These are phyloP conservation scores for Littorina saxatilis DNA, from an alignment of 1,140 invertebrate species.

Conservation along the genomic window DNA sequence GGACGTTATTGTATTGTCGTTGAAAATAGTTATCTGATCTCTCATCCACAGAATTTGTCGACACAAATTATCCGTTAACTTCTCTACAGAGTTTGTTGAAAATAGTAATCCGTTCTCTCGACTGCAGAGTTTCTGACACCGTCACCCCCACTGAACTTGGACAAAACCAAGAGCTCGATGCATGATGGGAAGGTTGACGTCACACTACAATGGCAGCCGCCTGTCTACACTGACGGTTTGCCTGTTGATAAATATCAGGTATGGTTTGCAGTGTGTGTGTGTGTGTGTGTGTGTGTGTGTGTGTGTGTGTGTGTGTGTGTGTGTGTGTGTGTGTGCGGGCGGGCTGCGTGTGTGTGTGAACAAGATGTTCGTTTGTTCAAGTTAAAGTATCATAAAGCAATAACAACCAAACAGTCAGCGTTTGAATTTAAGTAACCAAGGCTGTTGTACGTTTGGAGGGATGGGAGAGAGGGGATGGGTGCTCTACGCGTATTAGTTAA, in stretches of 20 bases:
- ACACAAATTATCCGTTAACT: no score
- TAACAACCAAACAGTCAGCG: no score
- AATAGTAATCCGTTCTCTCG: no score
- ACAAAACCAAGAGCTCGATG: neutral
- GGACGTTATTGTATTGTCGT: no score
- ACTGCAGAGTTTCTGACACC: conserved; percentile 39
- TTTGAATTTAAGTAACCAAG: no score
- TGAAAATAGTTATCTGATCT: no score
- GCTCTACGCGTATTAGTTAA: no score
- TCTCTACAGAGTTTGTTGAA: no score
- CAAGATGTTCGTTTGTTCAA: neutral
- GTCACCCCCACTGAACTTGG: conserved; percentile 39
- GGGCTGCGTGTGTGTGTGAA: neutral
- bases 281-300: neutral
- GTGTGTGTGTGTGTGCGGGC: neutral
- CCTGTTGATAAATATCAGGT: conserved; percentile 41
- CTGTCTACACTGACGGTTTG: conserved; percentile 37
- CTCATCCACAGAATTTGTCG: no score
- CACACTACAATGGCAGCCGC: conserved; percentile 44
- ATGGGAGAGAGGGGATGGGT: no score
- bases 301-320: neutral
- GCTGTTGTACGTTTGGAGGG: no score
- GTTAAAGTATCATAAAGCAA: neutral
- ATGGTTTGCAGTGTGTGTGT: neutral
- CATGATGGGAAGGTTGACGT: conserved; percentile 42